Conservation (phyloP, 1,140 invertebrate genomes). For the Drosophila melanica region DNA sequence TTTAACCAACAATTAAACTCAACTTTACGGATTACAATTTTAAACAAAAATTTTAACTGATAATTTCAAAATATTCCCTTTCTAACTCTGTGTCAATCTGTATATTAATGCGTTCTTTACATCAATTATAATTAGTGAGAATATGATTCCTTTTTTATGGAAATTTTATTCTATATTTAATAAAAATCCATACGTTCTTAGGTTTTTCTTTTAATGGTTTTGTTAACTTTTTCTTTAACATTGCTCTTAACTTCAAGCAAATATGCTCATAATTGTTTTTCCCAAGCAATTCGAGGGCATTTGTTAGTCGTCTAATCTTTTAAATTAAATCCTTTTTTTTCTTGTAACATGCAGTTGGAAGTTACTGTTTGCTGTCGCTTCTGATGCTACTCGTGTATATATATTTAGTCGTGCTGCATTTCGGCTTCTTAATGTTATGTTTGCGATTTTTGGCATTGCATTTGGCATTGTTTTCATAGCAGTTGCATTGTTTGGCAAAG, state of each 20-base stretch:
- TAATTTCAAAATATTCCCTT: too few species aligned
- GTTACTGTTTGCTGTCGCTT: slow-evolving; percentile 26
- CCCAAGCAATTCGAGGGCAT: background rate
- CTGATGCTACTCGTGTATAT: slow-evolving; percentile 28
- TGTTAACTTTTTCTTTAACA: background rate
- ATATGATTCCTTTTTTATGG: too few species aligned
- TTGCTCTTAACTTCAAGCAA: too few species aligned
- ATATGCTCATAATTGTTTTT: background rate
- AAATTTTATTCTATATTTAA: too few species aligned
- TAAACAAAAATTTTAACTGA: too few species aligned
- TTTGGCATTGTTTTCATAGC: slow-evolving; percentile 52
- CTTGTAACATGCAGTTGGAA: slow-evolving; percentile 3
- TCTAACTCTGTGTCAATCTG: too few species aligned
- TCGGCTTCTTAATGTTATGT: slow-evolving; percentile 46
- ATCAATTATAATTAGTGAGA: too few species aligned
- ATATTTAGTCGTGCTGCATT: slow-evolving; percentile 45
- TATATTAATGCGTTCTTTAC: too few species aligned
- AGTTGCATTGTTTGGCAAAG: slow-evolving; percentile 45
- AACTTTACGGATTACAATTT: too few species aligned
- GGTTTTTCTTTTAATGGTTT: too few species aligned
- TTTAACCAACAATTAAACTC: too few species aligned
- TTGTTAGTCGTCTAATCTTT: background rate
- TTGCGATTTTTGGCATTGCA: slow-evolving; percentile 54
- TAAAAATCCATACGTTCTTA: too few species aligned
- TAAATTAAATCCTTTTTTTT: background rate